Percentiles rank a stretch among this genome's conserved stretches.
Evolutionary conservation across 2,797 vertebrate species (phyloP).

Genomic region (Gephyroberyx darwinii): DNA sequence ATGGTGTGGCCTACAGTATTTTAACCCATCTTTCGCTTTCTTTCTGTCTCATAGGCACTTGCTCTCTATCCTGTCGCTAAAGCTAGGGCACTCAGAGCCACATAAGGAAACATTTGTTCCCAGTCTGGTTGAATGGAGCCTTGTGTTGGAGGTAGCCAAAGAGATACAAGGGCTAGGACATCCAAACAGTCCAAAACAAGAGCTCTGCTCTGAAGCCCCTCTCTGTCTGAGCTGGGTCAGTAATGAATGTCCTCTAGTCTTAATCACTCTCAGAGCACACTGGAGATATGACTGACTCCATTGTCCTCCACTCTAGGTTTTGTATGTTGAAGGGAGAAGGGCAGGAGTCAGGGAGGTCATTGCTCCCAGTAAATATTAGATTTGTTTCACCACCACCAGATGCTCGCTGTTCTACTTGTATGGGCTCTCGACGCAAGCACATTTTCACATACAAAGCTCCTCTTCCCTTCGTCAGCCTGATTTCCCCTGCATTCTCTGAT

Average conservation of each 20-base stretch:
- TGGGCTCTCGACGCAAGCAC: background rate
- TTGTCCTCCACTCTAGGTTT: conserved; percentile 66
- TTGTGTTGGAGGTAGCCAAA: conserved; percentile 86
- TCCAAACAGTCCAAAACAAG: conserved; percentile 79
- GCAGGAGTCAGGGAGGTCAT: conserved; percentile 44
- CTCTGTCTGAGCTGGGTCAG: conserved; percentile 71
- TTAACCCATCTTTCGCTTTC: conserved; percentile 31
- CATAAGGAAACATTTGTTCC: conserved; percentile 95
- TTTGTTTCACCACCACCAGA: conserved; percentile 47
- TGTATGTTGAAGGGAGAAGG: conserved; percentile 49
- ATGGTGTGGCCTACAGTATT: conserved; percentile 54
- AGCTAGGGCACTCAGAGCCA: conserved; percentile 74
- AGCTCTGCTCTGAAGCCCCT: conserved; percentile 76
- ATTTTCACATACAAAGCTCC: conserved; percentile 8
- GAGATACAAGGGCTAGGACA: conserved; percentile 81
- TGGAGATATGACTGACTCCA: conserved; percentile 76
- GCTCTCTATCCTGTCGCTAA: conserved; percentile 56
- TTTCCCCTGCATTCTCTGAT: conserved; percentile 35
- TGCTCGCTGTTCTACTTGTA: background rate
- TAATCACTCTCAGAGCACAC: conserved; percentile 71
- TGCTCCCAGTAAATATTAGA: conserved; percentile 62
- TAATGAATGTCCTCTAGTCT: conserved; percentile 79
- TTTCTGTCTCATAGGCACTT: conserved; percentile 53
- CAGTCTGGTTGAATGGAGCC: conserved; percentile 88
- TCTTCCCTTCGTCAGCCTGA: conserved; percentile 1